These are phyloP conservation scores for Lymantria dispar DNA, from an alignment of 2,888 invertebrate genomes.

Conservation along the genomic window DNA sequence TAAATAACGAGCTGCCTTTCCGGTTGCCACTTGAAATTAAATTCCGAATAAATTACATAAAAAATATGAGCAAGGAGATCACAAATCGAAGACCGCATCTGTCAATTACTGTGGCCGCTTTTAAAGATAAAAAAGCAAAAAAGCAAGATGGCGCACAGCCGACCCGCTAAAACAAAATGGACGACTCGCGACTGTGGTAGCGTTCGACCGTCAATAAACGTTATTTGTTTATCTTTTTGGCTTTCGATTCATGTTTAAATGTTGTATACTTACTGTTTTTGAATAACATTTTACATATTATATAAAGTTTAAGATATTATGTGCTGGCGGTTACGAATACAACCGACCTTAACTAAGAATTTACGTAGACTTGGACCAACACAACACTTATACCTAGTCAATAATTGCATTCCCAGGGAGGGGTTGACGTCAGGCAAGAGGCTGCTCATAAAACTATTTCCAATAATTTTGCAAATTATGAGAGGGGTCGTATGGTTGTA, in stretches of 20 bases:
- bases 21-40: conserved; percentile 52
- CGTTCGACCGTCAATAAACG: conserved; percentile 31
- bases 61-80: conserved; percentile 40
- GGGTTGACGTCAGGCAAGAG: too few relatives aligned
- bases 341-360: too few relatives aligned
- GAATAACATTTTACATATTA: background rate
- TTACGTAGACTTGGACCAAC: too few relatives aligned
- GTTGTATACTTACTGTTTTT: background rate
- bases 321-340: too few relatives aligned
- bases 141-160: conserved; percentile 26
- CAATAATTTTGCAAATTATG: too few relatives aligned
- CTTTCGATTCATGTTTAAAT: conserved; percentile 17
- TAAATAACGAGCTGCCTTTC: conserved; percentile 41
- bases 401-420: too few relatives aligned
- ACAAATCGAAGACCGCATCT: conserved; percentile 49
- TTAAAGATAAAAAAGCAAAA: conserved; percentile 29
- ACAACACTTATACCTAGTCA: too few relatives aligned
- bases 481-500: too few relatives aligned
- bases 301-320: too few relatives aligned
- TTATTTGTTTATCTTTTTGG: conserved; percentile 8
- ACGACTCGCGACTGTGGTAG: conserved; percentile 27
- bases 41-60: conserved; percentile 38
- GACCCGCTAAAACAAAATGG: conserved; percentile 36
- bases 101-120: conserved; percentile 48
- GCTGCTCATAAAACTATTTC: too few relatives aligned